Percentiles rank a stretch among this genome's conserved stretches.
phyloP scores from a whole-genome alignment of 1,140 invertebrate genomes.

The Nylanderia fulva region DNA sequence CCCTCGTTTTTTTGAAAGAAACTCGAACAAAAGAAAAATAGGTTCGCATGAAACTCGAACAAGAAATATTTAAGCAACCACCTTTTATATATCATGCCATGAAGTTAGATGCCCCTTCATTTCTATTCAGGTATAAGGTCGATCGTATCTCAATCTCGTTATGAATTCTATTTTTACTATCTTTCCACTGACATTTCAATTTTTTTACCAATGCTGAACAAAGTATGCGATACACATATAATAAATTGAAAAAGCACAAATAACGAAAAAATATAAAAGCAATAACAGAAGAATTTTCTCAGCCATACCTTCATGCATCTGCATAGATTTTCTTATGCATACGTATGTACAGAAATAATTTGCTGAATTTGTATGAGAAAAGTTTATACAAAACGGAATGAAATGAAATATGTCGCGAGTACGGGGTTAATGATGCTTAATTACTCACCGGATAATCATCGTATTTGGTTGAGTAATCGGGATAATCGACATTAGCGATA shows the following conservation, averaged over 20 bases:
- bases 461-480: conserved; percentile 65
- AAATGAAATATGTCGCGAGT: background rate
- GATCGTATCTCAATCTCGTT: background rate
- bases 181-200: background rate
- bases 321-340: background rate
- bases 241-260: background rate
- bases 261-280: background rate
- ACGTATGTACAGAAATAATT: background rate
- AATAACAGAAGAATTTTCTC: conserved; percentile 8
- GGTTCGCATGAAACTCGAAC: background rate
- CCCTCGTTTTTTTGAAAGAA: background rate
- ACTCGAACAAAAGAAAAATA: background rate
- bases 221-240: background rate
- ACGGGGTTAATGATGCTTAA: background rate
- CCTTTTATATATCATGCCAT: background rate
- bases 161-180: conserved; percentile 5
- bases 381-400: no score
- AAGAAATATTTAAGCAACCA: background rate
- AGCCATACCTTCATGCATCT: background rate
- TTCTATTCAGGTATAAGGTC: background rate
- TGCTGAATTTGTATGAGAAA: no score
- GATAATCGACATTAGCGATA: conserved; percentile 45
- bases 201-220: background rate
- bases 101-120: background rate
- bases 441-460: conserved; percentile 71